phyloP scores from a whole-genome alignment of 2,888 invertebrate genomes.

The Lobophora halterata region DNA sequence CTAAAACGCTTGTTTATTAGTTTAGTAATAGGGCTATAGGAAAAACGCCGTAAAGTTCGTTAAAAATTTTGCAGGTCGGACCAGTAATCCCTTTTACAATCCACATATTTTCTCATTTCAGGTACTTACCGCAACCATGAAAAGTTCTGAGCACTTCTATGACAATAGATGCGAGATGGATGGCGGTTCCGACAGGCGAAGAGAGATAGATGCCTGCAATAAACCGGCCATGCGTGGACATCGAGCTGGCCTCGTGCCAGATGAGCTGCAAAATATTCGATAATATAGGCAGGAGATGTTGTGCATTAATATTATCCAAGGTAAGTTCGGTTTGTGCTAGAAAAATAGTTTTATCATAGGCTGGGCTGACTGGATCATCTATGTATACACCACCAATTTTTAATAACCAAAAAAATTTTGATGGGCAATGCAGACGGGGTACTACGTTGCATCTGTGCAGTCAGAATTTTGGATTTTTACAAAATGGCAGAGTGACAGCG shows the following conservation, averaged over 20 bases:
- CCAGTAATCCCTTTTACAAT: neutral
- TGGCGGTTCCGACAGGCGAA: constrained; percentile 36
- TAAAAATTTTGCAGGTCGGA: no score
- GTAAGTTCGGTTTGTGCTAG: neutral
- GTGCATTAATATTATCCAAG: constrained; percentile 34
- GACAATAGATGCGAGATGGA: constrained; percentile 15
- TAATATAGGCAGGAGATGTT: constrained; percentile 24
- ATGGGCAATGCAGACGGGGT: no score
- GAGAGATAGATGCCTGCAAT: constrained; percentile 47
- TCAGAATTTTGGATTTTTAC: no score
- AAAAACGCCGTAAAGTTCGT: no score
- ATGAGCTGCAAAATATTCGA: constrained; percentile 38
- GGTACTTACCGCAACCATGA: neutral
- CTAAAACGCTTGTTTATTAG: no score
- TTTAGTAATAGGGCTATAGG: no score
- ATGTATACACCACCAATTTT: no score
- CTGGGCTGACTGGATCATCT: no score
- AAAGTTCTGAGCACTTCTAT: constrained; percentile 2
- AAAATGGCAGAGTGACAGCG: no score
- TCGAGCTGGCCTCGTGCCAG: constrained; percentile 47
- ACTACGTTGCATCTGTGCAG: no score
- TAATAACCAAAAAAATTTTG: no score
- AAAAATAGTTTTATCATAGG: no score
- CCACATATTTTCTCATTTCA: neutral
- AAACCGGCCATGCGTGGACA: constrained; percentile 46